These are phyloP conservation scores for Megaleporinus macrocephalus DNA, from an alignment of 2,113 vertebrate species.

Conservation along the genomic window DNA sequence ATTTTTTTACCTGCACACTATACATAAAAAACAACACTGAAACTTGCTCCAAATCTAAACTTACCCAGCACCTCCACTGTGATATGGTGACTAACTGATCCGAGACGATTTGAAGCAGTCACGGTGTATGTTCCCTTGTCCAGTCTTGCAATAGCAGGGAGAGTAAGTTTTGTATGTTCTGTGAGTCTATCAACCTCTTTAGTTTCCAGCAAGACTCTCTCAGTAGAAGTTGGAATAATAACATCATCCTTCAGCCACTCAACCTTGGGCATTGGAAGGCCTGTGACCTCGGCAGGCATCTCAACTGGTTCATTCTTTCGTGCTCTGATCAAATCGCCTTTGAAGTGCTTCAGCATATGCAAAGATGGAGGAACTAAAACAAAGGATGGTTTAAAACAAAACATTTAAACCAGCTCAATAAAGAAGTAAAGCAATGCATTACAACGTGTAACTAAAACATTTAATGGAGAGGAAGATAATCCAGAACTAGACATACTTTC, in stretches of 20 bases:
- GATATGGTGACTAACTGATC: constrained; percentile 83
- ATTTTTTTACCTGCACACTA: background rate
- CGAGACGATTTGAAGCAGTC: constrained; percentile 89
- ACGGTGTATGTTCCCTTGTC: constrained; percentile 90
- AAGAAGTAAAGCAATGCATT: background rate
- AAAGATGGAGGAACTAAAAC: constrained; percentile 81
- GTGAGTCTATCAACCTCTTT: constrained; percentile 86
- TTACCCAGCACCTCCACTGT: constrained; percentile 90
- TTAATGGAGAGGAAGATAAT: background rate
- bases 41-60: constrained; percentile 43
- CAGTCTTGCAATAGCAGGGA: constrained; percentile 78
- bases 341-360: constrained; percentile 86
- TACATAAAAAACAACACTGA: background rate
- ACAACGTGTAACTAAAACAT: background rate
- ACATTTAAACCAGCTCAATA: too few relatives aligned
- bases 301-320: constrained; percentile 89
- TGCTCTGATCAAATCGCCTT: constrained; percentile 88
- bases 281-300: constrained; percentile 91
- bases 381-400: constrained; percentile 3
- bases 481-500: constrained; percentile 82
- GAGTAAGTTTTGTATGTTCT: constrained; percentile 83
- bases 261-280: constrained; percentile 93
- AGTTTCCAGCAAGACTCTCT: constrained; percentile 84
- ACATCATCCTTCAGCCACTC: constrained; percentile 95
- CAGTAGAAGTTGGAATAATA: constrained; percentile 81